These are phyloP conservation scores for Petromus typicus DNA, from an alignment of 2,113 vertebrate species.

Conservation along the genomic window DNA sequence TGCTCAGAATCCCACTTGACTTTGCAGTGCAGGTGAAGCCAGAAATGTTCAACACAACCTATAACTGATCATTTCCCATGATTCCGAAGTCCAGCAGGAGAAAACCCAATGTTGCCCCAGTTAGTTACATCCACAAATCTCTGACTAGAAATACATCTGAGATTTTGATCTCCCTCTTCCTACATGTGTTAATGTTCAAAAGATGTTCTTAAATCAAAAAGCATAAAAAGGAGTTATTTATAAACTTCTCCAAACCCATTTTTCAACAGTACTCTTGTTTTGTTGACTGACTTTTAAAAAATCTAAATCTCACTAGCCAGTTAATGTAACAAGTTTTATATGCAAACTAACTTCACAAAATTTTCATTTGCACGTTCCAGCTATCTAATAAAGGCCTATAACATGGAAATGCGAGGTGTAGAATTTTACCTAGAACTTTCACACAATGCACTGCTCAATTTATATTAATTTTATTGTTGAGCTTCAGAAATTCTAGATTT, in stretches of 20 bases:
- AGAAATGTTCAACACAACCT: neutral
- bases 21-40: neutral
- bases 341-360: neutral
- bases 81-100: neutral
- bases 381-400: neutral
- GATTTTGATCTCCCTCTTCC: neutral
- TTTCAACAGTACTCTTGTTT: neutral
- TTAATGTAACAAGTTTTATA: neutral
- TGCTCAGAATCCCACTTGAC: neutral
- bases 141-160: slow-evolving; percentile 13
- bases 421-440: slow-evolving; percentile 34
- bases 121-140: neutral
- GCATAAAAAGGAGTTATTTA: neutral
- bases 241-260: neutral
- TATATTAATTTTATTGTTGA: slow-evolving; percentile 21
- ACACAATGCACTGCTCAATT: neutral
- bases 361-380: neutral
- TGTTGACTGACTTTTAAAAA: neutral
- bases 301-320: neutral
- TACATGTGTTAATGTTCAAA: slow-evolving; percentile 9
- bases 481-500: neutral
- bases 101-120: neutral
- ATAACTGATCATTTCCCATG: neutral
- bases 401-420: neutral
- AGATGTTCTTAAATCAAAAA: slow-evolving; percentile 5